A percentile compares a stretch with the other conserved stretches of the same genome.
These are phyloP conservation scores for Camelus dromedarius DNA, from an alignment of 2,113 vertebrate species.

Conservation along the genomic window DNA sequence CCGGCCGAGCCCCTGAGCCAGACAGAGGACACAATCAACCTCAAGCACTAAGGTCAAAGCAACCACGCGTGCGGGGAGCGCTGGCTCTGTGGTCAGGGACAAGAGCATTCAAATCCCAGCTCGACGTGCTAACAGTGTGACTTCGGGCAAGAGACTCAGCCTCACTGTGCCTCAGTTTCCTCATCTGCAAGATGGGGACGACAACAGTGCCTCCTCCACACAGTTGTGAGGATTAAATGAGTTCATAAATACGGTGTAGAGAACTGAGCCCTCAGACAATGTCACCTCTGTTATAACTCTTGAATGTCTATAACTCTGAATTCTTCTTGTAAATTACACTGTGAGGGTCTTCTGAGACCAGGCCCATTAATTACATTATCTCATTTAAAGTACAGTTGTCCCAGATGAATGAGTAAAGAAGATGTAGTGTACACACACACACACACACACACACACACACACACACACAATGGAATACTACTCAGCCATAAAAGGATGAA, in stretches of 20 bases:
- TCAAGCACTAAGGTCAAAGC: background rate
- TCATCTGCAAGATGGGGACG: background rate
- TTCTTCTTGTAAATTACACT: background rate
- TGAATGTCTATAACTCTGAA: background rate
- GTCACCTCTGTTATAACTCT: background rate
- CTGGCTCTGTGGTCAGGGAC: background rate
- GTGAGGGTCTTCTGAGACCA: background rate
- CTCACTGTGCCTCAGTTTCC: background rate
- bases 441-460: too few relatives aligned
- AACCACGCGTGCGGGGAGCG: rapidly evolving
- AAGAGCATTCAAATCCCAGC: rapidly evolving
- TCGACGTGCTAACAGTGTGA: rapidly evolving
- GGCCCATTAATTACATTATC: background rate
- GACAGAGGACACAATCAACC: background rate
- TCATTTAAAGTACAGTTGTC: background rate
- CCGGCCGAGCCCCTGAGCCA: background rate
- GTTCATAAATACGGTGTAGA: background rate
- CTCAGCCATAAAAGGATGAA: background rate
- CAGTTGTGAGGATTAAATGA: too few relatives aligned
- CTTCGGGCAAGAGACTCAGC: background rate
- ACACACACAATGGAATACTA: too few relatives aligned
- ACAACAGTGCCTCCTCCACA: rapidly evolving
- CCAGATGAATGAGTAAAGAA: too few relatives aligned
- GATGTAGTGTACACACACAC: too few relatives aligned
- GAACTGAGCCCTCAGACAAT: background rate